phyloP scores from a whole-genome alignment of 2,797 vertebrate species.

The Silurus aristotelis region DNA sequence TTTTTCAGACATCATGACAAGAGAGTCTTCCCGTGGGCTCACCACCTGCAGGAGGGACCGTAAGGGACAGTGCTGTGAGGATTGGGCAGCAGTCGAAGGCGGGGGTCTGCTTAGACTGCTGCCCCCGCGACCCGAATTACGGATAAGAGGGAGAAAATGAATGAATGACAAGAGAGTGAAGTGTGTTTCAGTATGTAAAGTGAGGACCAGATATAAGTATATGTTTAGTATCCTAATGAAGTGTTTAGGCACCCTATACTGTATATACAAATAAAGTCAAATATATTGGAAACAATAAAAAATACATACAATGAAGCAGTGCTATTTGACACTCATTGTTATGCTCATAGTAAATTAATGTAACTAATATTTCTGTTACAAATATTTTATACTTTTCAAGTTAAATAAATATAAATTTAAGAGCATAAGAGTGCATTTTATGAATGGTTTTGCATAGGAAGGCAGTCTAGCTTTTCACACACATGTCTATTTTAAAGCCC shows the following conservation, averaged over 20 bases:
- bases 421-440: neutral
- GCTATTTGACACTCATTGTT: neutral
- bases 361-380: neutral
- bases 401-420: neutral
- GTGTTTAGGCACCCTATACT: neutral
- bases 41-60: too few species aligned
- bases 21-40: too few species aligned
- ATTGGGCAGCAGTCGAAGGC: too few species aligned
- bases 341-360: neutral
- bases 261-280: neutral
- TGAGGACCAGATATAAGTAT: neutral
- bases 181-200: neutral
- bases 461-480: neutral
- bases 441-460: neutral
- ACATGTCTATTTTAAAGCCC: neutral
- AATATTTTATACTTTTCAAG: neutral
- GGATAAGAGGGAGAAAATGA: too few species aligned
- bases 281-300: neutral
- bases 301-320: neutral
- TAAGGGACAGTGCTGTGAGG: too few species aligned
- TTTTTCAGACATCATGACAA: constrained; percentile 3
- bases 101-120: too few species aligned
- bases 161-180: neutral
- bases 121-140: too few species aligned
- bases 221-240: neutral